A percentile compares a stretch with the other conserved stretches of the same genome.
phyloP scores from a whole-genome alignment of 2,113 vertebrate species.

The Ptilonorhynchus violaceus region DNA sequence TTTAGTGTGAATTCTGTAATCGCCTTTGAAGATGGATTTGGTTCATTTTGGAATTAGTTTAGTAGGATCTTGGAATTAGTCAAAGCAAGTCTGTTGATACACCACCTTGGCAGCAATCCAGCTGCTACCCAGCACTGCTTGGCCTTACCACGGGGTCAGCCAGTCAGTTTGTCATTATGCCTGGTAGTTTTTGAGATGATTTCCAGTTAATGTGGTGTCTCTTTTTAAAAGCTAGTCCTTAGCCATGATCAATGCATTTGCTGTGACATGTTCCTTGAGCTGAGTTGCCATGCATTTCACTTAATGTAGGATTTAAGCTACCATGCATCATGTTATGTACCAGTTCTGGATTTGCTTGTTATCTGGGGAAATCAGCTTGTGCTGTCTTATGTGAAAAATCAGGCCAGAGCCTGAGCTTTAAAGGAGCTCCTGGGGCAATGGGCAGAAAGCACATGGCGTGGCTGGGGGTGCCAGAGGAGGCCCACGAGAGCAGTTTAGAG shows the following conservation, averaged over 20 bases:
- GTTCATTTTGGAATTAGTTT: slow-evolving; percentile 5
- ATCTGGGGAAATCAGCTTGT: not conserved
- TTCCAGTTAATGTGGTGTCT: not conserved
- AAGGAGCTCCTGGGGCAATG: not conserved
- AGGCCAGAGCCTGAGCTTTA: not conserved
- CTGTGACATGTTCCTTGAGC: not conserved
- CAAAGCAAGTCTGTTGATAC: not conserved
- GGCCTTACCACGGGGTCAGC: not conserved
- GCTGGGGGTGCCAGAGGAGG: not conserved
- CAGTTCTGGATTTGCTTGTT: not conserved
- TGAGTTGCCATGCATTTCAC: not conserved
- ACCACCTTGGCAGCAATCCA: not conserved
- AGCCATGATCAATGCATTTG: not conserved
- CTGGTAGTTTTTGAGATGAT: not conserved
- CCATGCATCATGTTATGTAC: not conserved
- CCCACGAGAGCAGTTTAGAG: not conserved
- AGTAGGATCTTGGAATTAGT: not conserved
- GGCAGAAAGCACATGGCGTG: not conserved
- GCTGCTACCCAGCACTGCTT: not conserved
- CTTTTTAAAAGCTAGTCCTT: not conserved
- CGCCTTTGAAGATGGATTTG: not conserved
- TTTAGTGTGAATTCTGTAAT: not conserved
- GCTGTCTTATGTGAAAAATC: not conserved
- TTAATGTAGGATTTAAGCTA: not conserved
- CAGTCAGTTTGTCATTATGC: not conserved